Evolutionary conservation across 2,888 invertebrate species (phyloP).

Genomic region (Lymantria dispar): DNA sequence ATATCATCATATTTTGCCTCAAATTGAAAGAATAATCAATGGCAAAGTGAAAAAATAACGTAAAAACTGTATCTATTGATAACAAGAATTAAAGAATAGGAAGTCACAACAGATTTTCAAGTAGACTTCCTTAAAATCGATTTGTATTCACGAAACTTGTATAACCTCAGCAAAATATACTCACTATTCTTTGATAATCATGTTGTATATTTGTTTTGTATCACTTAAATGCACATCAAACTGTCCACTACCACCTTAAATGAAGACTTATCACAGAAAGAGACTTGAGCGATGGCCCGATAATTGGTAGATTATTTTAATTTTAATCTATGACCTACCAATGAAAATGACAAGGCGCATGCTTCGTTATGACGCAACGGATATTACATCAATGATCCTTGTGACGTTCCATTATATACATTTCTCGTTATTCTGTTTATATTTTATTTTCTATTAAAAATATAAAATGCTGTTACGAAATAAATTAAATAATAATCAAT

Average conservation of each 20-base stretch:
- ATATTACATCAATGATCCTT: slow-evolving; percentile 79
- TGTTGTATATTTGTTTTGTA: slow-evolving; percentile 73
- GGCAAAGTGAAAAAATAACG: slow-evolving; percentile 13
- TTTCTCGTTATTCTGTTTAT: too few relatives aligned
- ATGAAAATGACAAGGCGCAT: slow-evolving; percentile 83
- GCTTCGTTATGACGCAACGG: slow-evolving; percentile 84
- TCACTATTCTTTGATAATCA: slow-evolving; percentile 89
- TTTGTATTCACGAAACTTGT: slow-evolving; percentile 61
- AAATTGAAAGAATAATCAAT: slow-evolving; percentile 5
- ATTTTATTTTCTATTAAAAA: too few relatives aligned
- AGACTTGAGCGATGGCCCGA: slow-evolving; percentile 75
- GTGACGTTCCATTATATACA: slow-evolving; percentile 27
- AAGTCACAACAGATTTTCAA: slow-evolving; percentile 41
- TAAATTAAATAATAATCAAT: too few relatives aligned
- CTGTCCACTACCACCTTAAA: slow-evolving; percentile 76
- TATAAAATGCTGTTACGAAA: too few relatives aligned
- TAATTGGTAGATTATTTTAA: slow-evolving; percentile 69
- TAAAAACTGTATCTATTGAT: slow-evolving; percentile 39
- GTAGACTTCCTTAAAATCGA: slow-evolving; percentile 67
- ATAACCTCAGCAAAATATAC: slow-evolving; percentile 74
- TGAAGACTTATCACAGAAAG: slow-evolving; percentile 75
- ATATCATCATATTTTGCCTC: slow-evolving; percentile 22
- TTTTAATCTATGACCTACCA: slow-evolving; percentile 76
- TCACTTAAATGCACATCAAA: slow-evolving; percentile 79
- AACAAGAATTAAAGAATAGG: slow-evolving; percentile 37